phyloP scores from a whole-genome alignment of 2,888 invertebrate genomes.

The Acanthococcus lagerstroemiae region DNA sequence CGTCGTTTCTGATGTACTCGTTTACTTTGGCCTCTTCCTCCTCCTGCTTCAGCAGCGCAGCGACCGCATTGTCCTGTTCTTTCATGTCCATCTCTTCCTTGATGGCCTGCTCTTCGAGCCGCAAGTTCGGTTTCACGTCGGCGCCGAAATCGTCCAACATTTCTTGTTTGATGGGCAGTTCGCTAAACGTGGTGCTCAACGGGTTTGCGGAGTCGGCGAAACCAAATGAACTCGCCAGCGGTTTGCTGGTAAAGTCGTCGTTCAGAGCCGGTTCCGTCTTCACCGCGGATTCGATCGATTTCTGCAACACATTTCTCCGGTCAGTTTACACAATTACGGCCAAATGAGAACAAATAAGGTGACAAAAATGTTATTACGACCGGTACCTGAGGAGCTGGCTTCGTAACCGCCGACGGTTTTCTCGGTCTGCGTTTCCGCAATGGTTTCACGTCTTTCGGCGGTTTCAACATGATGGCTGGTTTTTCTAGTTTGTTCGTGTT shows the following conservation, averaged over 20 bases:
- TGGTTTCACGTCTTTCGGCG: conserved; percentile 10
- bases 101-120: background rate
- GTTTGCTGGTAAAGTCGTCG: background rate
- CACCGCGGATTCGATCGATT: background rate
- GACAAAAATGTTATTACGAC: background rate
- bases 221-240: background rate
- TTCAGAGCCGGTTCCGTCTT: background rate
- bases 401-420: conserved; percentile 3
- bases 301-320: too few species aligned
- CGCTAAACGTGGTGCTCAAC: background rate
- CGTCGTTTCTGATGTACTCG: conserved; percentile 23
- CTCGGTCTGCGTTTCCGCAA: conserved; percentile 3
- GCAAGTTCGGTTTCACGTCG: background rate
- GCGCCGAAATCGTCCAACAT: background rate
- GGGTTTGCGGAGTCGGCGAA: background rate
- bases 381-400: background rate
- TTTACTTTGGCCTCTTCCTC: conserved; percentile 19
- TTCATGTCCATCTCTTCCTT: conserved; percentile 20
- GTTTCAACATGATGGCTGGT: background rate
- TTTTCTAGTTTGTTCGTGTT: conserved; percentile 15
- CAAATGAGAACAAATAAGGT: background rate
- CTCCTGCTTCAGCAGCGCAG: conserved; percentile 17
- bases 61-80: conserved; percentile 20
- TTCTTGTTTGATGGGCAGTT: background rate
- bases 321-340: background rate